A percentile compares a stretch with the other conserved stretches of the same genome.
phyloP scores from a whole-genome alignment of 2,888 invertebrate species.

The Caenorhabditis sp. region DNA sequence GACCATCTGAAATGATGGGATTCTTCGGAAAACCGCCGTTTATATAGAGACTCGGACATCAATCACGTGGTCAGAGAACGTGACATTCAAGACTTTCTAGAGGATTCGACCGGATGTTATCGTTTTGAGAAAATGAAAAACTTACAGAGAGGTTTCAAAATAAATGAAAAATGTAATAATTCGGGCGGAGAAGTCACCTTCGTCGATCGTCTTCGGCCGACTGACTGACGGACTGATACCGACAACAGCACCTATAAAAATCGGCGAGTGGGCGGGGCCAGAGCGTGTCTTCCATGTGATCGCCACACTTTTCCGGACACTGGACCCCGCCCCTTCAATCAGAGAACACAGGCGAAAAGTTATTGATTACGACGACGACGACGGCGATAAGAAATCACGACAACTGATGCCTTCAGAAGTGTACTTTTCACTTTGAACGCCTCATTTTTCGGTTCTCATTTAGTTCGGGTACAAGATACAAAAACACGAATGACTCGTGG shows the following conservation, averaged over 20 bases:
- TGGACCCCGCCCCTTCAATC: neutral
- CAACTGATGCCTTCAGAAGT: neutral
- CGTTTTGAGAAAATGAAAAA: too few relatives aligned
- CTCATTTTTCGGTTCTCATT: neutral
- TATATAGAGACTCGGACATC: neutral
- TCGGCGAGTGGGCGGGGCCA: slow-evolving; percentile 29
- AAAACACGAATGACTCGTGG: neutral
- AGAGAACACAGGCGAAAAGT: slow-evolving; percentile 15
- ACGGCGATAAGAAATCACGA: neutral
- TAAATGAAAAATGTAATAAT: too few relatives aligned
- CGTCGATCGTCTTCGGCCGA: neutral
- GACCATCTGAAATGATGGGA: too few relatives aligned
- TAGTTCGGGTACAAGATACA: neutral
- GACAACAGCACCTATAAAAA: slow-evolving; percentile 41
- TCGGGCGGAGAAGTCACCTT: slow-evolving; percentile 1
- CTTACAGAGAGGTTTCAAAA: too few relatives aligned
- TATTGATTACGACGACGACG: neutral
- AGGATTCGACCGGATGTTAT: too few relatives aligned
- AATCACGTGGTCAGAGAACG: neutral
- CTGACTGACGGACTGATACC: slow-evolving; percentile 15
- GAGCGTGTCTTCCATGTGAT: slow-evolving; percentile 26
- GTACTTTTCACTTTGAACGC: slow-evolving; percentile 23
- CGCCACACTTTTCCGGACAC: slow-evolving; percentile 29
- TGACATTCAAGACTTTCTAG: neutral
- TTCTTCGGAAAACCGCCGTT: neutral